These are phyloP conservation scores for Macquaria australasica DNA, from an alignment of 2,113 vertebrate species.

Conservation along the genomic window DNA sequence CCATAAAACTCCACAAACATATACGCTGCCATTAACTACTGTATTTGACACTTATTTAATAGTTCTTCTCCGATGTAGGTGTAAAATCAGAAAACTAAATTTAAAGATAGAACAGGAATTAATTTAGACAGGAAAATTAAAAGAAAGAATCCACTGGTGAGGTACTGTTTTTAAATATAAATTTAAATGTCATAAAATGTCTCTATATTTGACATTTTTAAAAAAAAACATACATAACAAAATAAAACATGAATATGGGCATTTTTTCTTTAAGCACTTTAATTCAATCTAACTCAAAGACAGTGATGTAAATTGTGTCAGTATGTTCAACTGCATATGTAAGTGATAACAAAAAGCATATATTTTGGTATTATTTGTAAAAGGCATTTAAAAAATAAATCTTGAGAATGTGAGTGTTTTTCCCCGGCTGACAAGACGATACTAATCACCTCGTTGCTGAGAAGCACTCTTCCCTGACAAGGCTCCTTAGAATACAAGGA, in stretches of 20 bases:
- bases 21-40: conserved; percentile 65
- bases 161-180: conserved; percentile 1
- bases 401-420: conserved; percentile 68
- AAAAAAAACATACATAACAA: neutral
- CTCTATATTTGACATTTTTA: neutral
- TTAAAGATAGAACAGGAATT: conserved; percentile 3
- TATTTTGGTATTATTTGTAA: conserved; percentile 49
- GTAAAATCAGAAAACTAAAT: conserved; percentile 19
- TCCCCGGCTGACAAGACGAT: conserved; percentile 80
- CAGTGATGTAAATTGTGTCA: conserved; percentile 12
- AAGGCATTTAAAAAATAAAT: conserved; percentile 60
- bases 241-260: neutral
- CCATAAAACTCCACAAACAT: conserved; percentile 81
- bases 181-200: conserved; percentile 27
- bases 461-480: conserved; percentile 80
- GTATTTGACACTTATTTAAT: conserved; percentile 55
- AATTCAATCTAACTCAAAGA: neutral
- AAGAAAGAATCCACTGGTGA: neutral
- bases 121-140: neutral
- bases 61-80: neutral
- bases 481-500: conserved; percentile 73
- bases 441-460: conserved; percentile 82
- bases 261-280: neutral
- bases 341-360: conserved; percentile 28
- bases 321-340: conserved; percentile 20